Conservation (phyloP, 1,140 invertebrate species). For the Oedothorax gibbosus region DNA sequence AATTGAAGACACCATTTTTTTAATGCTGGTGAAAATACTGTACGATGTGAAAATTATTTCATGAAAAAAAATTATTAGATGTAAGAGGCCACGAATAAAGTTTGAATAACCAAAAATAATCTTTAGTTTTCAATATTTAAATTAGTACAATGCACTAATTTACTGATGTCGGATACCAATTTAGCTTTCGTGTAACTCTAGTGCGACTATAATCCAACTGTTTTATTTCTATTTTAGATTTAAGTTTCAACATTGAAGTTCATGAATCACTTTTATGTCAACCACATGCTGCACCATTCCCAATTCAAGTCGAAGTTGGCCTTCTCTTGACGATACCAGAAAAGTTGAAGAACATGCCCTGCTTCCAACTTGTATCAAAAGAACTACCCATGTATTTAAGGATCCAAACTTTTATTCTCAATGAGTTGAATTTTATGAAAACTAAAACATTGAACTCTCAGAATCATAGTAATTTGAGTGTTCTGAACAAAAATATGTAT, state of each 20-base stretch:
- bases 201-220: too few species aligned
- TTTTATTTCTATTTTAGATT: slow-evolving; percentile 13
- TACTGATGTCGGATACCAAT: too few species aligned
- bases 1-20: too few species aligned
- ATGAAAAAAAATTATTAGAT: too few species aligned
- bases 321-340: slow-evolving; percentile 24
- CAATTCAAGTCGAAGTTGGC: slow-evolving; percentile 32
- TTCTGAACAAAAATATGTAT: too few species aligned
- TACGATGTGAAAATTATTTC: too few species aligned
- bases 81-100: too few species aligned
- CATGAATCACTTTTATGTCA: slow-evolving; percentile 2
- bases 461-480: neutral
- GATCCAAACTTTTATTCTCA: slow-evolving; percentile 11
- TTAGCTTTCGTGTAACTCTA: too few species aligned
- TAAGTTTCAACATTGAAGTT: neutral
- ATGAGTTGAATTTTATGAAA: slow-evolving; percentile 40
- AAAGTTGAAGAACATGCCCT: neutral
- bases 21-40: too few species aligned
- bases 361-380: slow-evolving; percentile 2
- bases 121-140: too few species aligned
- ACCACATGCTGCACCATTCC: slow-evolving; percentile 9
- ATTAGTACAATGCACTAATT: too few species aligned
- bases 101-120: too few species aligned
- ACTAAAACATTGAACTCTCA: neutral
- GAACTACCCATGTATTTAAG: slow-evolving; percentile 19